Evolutionary conservation across 2,113 vertebrate genomes (phyloP), one percentile per base, ranked within the genome.

Genomic region (Sprattus sprattus): DNA sequence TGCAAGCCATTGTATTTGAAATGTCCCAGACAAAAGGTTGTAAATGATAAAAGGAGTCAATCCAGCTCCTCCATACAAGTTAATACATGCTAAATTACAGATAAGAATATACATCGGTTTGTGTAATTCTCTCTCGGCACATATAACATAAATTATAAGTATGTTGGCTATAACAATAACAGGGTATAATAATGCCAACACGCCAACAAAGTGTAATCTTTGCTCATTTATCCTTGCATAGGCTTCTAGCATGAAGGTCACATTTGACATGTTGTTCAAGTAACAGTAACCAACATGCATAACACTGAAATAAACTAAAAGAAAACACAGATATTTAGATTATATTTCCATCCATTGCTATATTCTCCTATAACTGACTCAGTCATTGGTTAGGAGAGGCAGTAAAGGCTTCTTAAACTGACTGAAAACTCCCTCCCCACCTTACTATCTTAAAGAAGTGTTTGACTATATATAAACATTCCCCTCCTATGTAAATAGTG

Each of bases 81-180:
- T 85, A 67, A 88, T 88, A 45, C 82, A 87, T 45, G 85, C 80
- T 71, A 89, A 82, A 81, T 86, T 89, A 44, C 86, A 87, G n/a
- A 89, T 82, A 11, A 87, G 75, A 28, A 89, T 49, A 25, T 89
- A 83, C 89, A 89, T 86, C 1, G 89, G 87, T 18, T 89, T 87
- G 71, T 89, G 89, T 49, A 89, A 82, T 25, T 9, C 32, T 81
- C 75, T 88, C 28, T 82, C 87, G 71, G 47, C 44, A 78, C 15
- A 86, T 85, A 89, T 88, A 20, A 50, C 18, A 57, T 81, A 87
- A 20, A 87, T 84, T 22, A 87, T 64, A 2, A 82, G 2, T 18
- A 6, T 20, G 25, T 87, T 87, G 47, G 80, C 60, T 22, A 87
- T 45, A 0, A 87, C 82, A 49, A 81, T 87, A 52, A 87, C 39